phyloP scores from a whole-genome alignment of 2,888 invertebrate species.

The Lottia scabra region DNA sequence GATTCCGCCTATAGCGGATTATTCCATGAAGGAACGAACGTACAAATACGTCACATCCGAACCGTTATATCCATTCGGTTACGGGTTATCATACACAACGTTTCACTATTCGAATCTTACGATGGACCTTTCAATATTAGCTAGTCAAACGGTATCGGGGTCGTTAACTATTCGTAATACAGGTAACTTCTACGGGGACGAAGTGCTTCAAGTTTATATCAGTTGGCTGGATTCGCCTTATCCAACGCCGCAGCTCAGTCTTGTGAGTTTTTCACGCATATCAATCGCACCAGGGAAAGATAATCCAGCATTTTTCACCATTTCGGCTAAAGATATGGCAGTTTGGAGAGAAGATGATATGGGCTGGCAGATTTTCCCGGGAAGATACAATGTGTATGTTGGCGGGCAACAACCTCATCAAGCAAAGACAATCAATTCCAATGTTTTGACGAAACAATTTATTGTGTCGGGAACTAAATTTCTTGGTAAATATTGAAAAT shows the following conservation, averaged over 20 bases:
- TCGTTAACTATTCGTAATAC: conserved; percentile 46
- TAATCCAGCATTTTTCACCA: neutral
- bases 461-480: neutral
- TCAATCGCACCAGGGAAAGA: neutral
- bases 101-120: conserved; percentile 34
- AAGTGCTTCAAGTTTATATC: conserved; percentile 39
- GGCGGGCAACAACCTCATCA: neutral
- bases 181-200: conserved; percentile 54
- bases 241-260: neutral
- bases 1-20: conserved; percentile 43
- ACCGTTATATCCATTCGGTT: conserved; percentile 48
- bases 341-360: neutral
- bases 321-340: neutral
- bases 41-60: conserved; percentile 56
- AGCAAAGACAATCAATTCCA: neutral
- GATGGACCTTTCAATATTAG: conserved; percentile 28
- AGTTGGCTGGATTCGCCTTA: neutral
- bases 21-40: conserved; percentile 54
- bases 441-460: neutral
- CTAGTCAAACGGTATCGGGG: conserved; percentile 41
- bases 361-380: neutral
- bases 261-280: neutral
- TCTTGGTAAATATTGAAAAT: neutral
- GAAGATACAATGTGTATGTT: neutral
- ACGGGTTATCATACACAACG: conserved; percentile 42